Conservation (phyloP, 2,113 vertebrate species). For the Mustela lutreola region DNA sequence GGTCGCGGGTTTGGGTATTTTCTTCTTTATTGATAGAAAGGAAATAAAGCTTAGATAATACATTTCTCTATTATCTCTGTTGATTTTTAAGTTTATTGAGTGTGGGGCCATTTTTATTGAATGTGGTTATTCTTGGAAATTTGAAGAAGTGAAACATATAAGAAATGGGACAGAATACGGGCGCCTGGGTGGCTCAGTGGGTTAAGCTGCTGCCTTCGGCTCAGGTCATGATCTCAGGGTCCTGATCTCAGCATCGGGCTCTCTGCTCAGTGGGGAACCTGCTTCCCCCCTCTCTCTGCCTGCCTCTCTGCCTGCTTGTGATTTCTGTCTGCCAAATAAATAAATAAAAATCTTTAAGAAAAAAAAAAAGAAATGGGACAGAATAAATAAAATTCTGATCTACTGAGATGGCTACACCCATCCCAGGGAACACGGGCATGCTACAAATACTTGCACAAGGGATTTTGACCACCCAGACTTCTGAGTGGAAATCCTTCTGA, state of each 20-base stretch:
- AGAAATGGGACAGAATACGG: background rate
- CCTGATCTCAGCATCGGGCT: too few relatives aligned
- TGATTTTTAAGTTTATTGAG: background rate
- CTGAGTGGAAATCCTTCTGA: background rate
- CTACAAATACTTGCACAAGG: background rate
- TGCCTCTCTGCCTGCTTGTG: too few relatives aligned
- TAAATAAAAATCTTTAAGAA: too few relatives aligned
- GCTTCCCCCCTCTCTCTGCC: too few relatives aligned
- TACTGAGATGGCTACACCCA: background rate
- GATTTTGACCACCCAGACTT: conserved; percentile 29
- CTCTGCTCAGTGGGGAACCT: too few relatives aligned
- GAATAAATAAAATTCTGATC: conserved; percentile 16
- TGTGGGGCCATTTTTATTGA: background rate
- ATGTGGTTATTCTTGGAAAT: background rate
- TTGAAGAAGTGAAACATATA: background rate
- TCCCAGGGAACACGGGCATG: background rate
- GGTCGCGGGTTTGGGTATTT: background rate
- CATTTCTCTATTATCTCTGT: background rate
- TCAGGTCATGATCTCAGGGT: too few relatives aligned
- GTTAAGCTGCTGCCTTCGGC: too few relatives aligned
- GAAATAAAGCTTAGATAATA: background rate
- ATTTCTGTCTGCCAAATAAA: too few relatives aligned
- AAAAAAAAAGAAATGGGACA: background rate
- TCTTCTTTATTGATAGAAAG: background rate
- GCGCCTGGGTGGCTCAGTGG: too few relatives aligned